These are phyloP conservation scores for Ptiloglossa arizonensis DNA, from an alignment of 1,140 invertebrate species.

Conservation along the genomic window DNA sequence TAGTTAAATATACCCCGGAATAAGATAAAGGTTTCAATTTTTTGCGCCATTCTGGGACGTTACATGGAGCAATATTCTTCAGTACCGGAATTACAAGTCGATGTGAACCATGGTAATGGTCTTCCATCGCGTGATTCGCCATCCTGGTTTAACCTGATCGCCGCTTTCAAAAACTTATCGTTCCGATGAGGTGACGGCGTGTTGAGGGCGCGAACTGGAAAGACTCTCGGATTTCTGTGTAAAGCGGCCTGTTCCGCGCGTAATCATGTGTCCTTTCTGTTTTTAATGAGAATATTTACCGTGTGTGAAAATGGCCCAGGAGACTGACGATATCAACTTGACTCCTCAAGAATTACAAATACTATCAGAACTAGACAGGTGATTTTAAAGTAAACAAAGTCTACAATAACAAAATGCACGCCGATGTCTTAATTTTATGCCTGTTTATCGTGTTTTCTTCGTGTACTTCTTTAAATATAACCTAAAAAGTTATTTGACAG, in stretches of 20 bases:
- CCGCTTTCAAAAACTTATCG: constrained; percentile 60
- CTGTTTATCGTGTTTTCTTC: neutral
- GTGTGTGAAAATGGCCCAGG: constrained; percentile 79
- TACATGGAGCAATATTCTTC: constrained; percentile 1
- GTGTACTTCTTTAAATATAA: constrained; percentile 41
- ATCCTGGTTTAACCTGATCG: constrained; percentile 70
- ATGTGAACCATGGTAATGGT: constrained; percentile 46
- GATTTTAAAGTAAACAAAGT: constrained; percentile 56
- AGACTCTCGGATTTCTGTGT: constrained; percentile 19
- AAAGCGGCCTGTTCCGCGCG: constrained; percentile 29
- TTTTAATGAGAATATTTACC: constrained; percentile 44
- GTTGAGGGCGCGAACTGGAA: constrained; percentile 53
- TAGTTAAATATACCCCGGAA: neutral
- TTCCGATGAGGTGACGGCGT: constrained; percentile 64
- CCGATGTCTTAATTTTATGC: neutral
- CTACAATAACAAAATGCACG: neutral
- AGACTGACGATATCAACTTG: constrained; percentile 83
- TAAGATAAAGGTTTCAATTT: neutral
- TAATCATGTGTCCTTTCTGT: constrained; percentile 50
- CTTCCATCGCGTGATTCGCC: constrained; percentile 65
- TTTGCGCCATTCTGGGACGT: constrained; percentile 23
- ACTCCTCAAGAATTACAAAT: constrained; percentile 90
- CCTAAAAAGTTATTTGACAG: constrained; percentile 67
- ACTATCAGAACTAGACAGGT: constrained; percentile 93
- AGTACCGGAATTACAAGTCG: constrained; percentile 44